Conservation (phyloP, 2,888 invertebrate genomes). For the Meta bourneti region DNA sequence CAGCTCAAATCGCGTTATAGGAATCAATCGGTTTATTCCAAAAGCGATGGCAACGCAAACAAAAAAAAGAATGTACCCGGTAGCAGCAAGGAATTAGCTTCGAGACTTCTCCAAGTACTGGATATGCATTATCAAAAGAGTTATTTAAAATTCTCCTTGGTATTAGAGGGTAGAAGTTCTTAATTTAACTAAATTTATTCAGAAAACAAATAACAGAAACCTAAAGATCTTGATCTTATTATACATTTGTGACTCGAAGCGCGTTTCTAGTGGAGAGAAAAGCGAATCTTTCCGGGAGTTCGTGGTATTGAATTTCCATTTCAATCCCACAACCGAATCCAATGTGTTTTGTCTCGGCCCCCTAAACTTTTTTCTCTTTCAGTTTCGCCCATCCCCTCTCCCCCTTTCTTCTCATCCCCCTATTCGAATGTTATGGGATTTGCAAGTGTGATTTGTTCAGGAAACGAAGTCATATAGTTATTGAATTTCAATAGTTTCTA, state of each 20-base stretch:
- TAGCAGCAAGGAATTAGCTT: constrained; percentile 52
- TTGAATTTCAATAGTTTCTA: constrained; percentile 74
- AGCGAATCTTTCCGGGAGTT: background rate
- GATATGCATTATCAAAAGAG: constrained; percentile 34
- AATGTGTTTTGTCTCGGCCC: constrained; percentile 62
- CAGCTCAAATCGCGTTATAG: constrained; percentile 12
- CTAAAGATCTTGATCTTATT: constrained; percentile 61
- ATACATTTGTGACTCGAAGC: constrained; percentile 24
- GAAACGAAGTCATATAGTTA: constrained; percentile 65
- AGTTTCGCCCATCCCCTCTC: no score
- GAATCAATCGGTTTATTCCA: constrained; percentile 10
- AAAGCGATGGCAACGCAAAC: background rate
- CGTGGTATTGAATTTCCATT: constrained; percentile 71
- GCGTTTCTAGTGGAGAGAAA: background rate
- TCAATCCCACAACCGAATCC: constrained; percentile 45
- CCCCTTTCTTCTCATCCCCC: background rate
- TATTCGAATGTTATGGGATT: constrained; percentile 62
- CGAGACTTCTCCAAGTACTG: background rate
- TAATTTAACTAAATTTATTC: constrained; percentile 74
- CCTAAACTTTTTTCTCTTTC: constrained; percentile 10
- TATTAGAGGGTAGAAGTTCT: constrained; percentile 14
- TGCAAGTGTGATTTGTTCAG: constrained; percentile 74
- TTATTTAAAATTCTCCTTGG: constrained; percentile 48
- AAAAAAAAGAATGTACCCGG: background rate
- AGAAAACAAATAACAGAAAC: constrained; percentile 33